Conservation (phyloP, 1,140 invertebrate genomes). For the Mercenaria mercenaria region DNA sequence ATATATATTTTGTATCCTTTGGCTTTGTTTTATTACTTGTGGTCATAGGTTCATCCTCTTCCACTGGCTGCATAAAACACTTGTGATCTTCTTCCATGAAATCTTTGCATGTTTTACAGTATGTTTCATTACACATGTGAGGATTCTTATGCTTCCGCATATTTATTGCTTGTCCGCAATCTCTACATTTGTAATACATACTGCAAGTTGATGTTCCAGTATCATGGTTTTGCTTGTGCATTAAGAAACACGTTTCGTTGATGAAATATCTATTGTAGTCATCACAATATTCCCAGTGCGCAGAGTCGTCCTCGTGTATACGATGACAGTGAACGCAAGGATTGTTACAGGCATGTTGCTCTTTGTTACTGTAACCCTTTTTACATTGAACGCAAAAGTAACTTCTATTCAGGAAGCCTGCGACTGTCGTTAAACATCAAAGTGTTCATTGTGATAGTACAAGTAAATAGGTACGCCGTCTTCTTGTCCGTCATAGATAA, state of each 20-base stretch:
- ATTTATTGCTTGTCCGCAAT: constrained; percentile 57
- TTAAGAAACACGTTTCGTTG: constrained; percentile 23
- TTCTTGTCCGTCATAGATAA: constrained; percentile 61
- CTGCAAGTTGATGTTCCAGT: constrained; percentile 54
- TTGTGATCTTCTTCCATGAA: constrained; percentile 51
- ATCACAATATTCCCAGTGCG: constrained; percentile 55
- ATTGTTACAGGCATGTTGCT: constrained; percentile 64
- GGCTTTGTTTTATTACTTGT: constrained; percentile 13
- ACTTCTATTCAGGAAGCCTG: constrained; percentile 59
- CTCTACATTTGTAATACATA: constrained; percentile 44
- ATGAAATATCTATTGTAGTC: constrained; percentile 59
- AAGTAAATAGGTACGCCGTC: constrained; percentile 59
- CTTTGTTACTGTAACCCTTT: constrained; percentile 61
- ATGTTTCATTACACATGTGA: constrained; percentile 61
- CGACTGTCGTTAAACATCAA: constrained; percentile 63
- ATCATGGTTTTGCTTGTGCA: constrained; percentile 29
- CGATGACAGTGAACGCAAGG: constrained; percentile 8
- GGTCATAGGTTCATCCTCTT: not conserved
- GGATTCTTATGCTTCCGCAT: not conserved
- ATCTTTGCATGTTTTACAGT: constrained; percentile 65
- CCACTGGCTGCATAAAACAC: constrained; percentile 65
- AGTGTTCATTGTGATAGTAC: constrained; percentile 59
- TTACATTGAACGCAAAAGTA: constrained; percentile 63
- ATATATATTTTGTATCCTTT: constrained; percentile 62
- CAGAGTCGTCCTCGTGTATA: constrained; percentile 40